These are phyloP conservation scores for Spheniscus mendiculus DNA, from an alignment of 2,113 vertebrate genomes.

Conservation along the genomic window DNA sequence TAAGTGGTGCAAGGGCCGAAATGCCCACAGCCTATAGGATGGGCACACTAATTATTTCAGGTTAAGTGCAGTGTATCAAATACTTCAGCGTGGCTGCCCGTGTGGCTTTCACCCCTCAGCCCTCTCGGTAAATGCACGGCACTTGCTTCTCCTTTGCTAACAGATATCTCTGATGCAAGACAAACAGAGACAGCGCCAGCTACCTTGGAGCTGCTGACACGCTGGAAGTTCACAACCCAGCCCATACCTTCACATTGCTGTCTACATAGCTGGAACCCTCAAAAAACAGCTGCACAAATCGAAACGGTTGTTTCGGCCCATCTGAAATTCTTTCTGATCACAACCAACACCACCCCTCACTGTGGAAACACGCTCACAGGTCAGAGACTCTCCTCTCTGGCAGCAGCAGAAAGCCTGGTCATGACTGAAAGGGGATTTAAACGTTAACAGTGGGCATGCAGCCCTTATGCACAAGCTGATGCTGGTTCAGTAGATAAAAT, in stretches of 20 bases:
- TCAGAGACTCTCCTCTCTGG: background rate
- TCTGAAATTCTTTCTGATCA: background rate
- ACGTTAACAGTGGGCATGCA: background rate
- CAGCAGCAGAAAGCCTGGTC: background rate
- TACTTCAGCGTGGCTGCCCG: fast-evolving
- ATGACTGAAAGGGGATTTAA: background rate
- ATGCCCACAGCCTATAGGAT: background rate
- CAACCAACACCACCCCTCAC: background rate
- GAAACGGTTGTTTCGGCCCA: background rate
- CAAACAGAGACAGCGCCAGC: background rate
- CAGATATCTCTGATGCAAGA: background rate
- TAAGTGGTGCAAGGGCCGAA: background rate
- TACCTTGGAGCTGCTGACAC: background rate
- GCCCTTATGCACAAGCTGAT: background rate
- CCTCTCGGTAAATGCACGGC: background rate
- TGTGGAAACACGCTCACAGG: background rate
- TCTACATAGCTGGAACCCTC: constrained; percentile 6
- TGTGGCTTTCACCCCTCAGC: background rate
- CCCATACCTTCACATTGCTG: background rate
- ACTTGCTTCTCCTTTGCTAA: background rate
- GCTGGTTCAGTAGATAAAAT: constrained; percentile 3
- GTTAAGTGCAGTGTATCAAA: background rate
- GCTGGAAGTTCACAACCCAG: background rate
- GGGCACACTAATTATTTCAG: background rate
- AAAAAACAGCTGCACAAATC: constrained; percentile 27